Evolutionary conservation across 2,888 invertebrate species (phyloP), one percentile per base, ranked within the genome.

Genomic region (Pammene fasciana): DNA sequence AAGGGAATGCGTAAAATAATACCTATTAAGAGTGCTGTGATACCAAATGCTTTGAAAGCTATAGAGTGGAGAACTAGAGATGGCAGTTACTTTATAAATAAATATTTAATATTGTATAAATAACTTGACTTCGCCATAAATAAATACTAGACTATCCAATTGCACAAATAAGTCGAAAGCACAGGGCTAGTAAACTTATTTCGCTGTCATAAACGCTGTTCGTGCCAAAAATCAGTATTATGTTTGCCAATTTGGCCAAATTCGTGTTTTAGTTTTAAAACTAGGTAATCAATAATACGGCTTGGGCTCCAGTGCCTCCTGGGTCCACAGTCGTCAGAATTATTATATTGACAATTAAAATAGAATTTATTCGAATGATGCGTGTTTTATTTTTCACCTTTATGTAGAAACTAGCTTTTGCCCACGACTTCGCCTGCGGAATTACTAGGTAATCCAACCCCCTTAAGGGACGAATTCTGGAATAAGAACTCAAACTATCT

Each of bases 241-340:
- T 71, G 73, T 75, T 76, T 71, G 72, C 75, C 75, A 67, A 60
- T 76, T 75, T 74, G 73, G 67, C 71, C 67, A 73, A 62, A 71
- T 73, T 72, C 75, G 74, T 74, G 77, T 78, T 78, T 81, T 74
- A 72, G 75, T 75, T 72, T 76, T 73, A 75, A 76, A 75, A 70
- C 71, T 77, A 86, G 82, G 78, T 83, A 82, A 84, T 74, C 73
- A 79, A 81, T 74, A 77, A 80, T 87, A 89, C 91, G 88, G 89
- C 82, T 90, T 91, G 88, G 82, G 87, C 89, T 89, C 87, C 89
- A 87, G 82, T 76, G 70, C 78, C 74, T 85, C 88, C 88, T 88
- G 90, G 90, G 89, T 90, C 87, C 79, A 79, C 88, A 90, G 85
- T 92, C 90, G 83, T 85, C 82, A 80, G 77, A 87, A 88, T 88